Base-by-base conservation (phyloP, 2,113 vertebrate species). In the Protomyctophum bolini region DNA sequence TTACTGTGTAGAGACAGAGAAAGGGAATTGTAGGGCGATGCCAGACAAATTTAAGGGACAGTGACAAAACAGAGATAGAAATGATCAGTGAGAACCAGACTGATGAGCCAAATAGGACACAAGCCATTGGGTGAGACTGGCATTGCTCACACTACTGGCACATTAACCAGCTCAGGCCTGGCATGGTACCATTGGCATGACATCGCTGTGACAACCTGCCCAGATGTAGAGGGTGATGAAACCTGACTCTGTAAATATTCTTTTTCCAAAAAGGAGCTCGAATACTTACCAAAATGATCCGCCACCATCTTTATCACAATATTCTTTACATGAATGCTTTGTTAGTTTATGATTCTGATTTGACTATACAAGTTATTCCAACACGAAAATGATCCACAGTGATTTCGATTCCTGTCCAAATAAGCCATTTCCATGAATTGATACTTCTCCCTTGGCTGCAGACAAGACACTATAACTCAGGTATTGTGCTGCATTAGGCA, bases 31-130 rank as follows among this genome's bases (percentile, higher is more conserved):
- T 21, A 61, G 10, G n/a, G 21, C 47, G 14, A 21, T 72, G 46
- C 49, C 15, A 65, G 33, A 56, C 11, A 55, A 69, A n/a, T n/a
- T n/a, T n/a, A n/a, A 66, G 12, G 55, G 50, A 41, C 33, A 41
- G 33, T 4, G 33, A 41, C 33, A 41, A 41, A 41, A 41, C 33
- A 74, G 62, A 6, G 63, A 71, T 14, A 68, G 52, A 63, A 65
- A 66, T 61, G 11, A 52, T 70, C 72, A 2, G 8, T 5, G 2
- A 41, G 56, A 51, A 80, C 81, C 84, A 87, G 61, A 81, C 84
- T 84, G 83, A 87, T 87, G 33, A 41, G 84, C 83, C 73, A 76
- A 86, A 87, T 85, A 76, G 85, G 83, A 71, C 71, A 79, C 70
- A 77, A 84, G 79, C 83, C 82, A 77, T 79, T 83, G 80, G 75